Percentiles rank a stretch among this genome's conserved stretches.
Conservation (phyloP, 2,113 vertebrate species). For the Bolborhynchus lineola region DNA sequence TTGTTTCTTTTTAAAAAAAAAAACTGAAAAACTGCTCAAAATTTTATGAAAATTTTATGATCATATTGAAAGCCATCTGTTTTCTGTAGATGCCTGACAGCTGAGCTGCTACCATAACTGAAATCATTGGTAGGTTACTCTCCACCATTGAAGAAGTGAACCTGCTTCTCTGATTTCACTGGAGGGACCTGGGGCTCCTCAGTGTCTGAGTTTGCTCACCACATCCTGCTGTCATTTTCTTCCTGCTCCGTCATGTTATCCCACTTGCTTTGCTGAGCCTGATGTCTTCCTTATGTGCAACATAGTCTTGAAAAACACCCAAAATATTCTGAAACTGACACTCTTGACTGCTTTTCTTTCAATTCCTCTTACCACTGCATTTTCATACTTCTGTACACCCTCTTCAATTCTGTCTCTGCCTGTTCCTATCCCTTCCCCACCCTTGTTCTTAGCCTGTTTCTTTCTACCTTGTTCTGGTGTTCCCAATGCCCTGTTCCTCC, state of each 20-base stretch:
- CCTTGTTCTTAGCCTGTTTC: neutral
- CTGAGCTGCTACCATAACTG: neutral
- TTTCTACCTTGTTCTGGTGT: neutral
- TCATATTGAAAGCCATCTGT: neutral
- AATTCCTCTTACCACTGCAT: neutral
- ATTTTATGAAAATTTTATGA: neutral
- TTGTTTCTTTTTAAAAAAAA: neutral
- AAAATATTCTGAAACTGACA: neutral
- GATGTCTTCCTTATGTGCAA: neutral
- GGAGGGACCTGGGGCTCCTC: neutral
- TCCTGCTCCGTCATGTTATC: neutral
- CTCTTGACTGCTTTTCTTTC: neutral
- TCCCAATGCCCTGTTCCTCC: neutral
- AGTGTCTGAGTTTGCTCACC: neutral
- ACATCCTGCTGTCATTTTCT: neutral
- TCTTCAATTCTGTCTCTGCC: neutral
- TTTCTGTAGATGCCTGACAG: neutral
- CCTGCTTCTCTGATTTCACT: neutral
- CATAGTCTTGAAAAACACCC: neutral
- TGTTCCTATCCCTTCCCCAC: accelerated
- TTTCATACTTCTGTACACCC: neutral
- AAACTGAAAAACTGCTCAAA: neutral
- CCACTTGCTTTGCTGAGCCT: neutral
- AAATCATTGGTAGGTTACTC: neutral
- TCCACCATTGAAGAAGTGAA: neutral